A percentile compares a stretch with the other conserved stretches of the same genome.
Conservation (phyloP, 2,797 vertebrate genomes). For the Menidia menidia region DNA sequence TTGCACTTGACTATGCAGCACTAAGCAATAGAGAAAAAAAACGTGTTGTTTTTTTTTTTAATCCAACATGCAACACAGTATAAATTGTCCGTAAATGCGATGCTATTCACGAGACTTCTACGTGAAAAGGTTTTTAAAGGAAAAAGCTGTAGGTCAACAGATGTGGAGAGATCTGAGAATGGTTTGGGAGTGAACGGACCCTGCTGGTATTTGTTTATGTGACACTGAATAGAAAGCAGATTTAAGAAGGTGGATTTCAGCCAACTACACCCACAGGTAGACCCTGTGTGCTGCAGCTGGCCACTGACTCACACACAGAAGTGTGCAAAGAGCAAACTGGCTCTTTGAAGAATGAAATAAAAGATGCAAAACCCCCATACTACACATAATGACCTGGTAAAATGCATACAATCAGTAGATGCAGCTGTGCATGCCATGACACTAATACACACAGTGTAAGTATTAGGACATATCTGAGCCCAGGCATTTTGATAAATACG, state of each 20-base stretch:
- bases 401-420: slow-evolving; percentile 12
- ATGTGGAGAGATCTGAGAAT: slow-evolving; percentile 62
- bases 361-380: slow-evolving; percentile 32
- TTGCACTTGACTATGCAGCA: slow-evolving; percentile 5
- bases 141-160: slow-evolving; percentile 53
- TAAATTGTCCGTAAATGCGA: slow-evolving; percentile 17
- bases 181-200: slow-evolving; percentile 55
- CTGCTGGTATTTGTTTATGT: slow-evolving; percentile 75
- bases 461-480: slow-evolving; percentile 32
- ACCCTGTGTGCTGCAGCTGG: slow-evolving; percentile 61
- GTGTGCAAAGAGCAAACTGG: slow-evolving; percentile 7
- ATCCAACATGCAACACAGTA: slow-evolving; percentile 21
- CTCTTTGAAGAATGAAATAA: slow-evolving; percentile 55
- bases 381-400: background rate
- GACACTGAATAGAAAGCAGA: slow-evolving; percentile 73
- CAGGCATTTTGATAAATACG: slow-evolving; percentile 38
- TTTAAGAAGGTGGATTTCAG: slow-evolving; percentile 62
- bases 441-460: slow-evolving; percentile 12
- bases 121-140: slow-evolving; percentile 6
- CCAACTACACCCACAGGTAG: slow-evolving; percentile 70
- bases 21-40: slow-evolving; percentile 33
- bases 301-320: slow-evolving; percentile 64
- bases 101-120: slow-evolving; percentile 20
- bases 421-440: slow-evolving; percentile 26
- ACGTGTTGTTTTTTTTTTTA: too few species aligned